Percentiles rank a stretch among this genome's conserved stretches.
phyloP scores from a whole-genome alignment of 2,797 vertebrate genomes.

The Gambusia yucatana region DNA sequence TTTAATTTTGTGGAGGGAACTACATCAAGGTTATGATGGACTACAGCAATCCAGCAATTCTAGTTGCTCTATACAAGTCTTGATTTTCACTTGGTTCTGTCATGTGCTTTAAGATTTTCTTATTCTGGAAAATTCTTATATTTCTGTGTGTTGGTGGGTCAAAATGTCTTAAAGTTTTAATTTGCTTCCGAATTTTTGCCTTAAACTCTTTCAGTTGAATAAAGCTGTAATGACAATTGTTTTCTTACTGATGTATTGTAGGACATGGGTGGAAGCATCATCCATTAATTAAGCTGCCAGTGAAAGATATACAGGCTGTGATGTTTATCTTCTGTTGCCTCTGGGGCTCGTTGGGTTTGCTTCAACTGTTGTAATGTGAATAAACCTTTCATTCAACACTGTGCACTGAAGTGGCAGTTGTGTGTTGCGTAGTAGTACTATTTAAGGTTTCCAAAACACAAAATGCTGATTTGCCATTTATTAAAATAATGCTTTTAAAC shows the following conservation, averaged over 20 bases:
- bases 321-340: not conserved
- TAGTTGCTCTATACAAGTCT: not conserved
- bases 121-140: not conserved
- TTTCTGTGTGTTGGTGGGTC: not conserved
- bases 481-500: not conserved
- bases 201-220: slow-evolving; percentile 54
- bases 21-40: not conserved
- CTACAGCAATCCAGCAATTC: not conserved
- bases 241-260: not conserved
- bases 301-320: not conserved
- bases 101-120: not conserved
- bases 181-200: not conserved
- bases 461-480: not conserved
- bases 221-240: slow-evolving; percentile 46
- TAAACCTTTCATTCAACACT: not conserved
- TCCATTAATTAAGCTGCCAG: not conserved
- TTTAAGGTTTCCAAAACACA: not conserved
- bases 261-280: not conserved
- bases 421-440: not conserved
- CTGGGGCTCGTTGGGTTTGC: not conserved
- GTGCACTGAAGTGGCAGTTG: not conserved
- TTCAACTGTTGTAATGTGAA: not conserved
- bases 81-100: not conserved
- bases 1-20: not conserved
- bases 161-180: not conserved